phyloP scores from a whole-genome alignment of 2,113 vertebrate genomes.

The Isurus oxyrinchus region DNA sequence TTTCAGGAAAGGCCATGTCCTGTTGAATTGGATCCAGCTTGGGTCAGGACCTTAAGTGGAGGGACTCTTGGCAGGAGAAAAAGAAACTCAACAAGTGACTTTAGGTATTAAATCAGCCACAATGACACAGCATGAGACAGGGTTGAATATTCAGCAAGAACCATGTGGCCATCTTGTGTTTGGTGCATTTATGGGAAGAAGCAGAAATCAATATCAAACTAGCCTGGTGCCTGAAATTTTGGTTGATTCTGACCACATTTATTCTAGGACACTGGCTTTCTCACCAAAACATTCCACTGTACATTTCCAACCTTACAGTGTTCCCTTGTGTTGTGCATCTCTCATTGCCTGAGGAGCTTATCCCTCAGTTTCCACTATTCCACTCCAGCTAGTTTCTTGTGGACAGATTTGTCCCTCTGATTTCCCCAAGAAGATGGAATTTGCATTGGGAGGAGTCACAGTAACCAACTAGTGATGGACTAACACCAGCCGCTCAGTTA shows the following conservation, averaged over 20 bases:
- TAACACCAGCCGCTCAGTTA: neutral
- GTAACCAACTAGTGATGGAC: neutral
- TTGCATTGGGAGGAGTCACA: neutral
- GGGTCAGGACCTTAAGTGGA: neutral
- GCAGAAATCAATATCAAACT: neutral
- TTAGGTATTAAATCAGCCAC: neutral
- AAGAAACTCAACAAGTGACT: neutral
- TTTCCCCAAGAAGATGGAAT: neutral
- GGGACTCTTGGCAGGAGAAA: neutral
- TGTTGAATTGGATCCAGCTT: neutral
- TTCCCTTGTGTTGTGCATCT: neutral
- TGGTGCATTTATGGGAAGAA: neutral
- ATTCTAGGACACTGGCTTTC: neutral
- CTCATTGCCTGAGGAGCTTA: neutral
- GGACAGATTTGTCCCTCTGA: neutral
- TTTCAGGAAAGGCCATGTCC: neutral
- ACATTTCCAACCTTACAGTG: neutral
- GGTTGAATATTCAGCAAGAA: neutral
- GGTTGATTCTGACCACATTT: neutral
- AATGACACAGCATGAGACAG: neutral
- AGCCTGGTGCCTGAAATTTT: neutral
- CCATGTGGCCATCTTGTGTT: neutral
- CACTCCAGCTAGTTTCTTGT: neutral
- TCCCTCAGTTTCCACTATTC: neutral
- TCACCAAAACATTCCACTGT: neutral